Evolutionary conservation across 2,113 vertebrate genomes (phyloP).

Genomic region (Alethe castanea): DNA sequence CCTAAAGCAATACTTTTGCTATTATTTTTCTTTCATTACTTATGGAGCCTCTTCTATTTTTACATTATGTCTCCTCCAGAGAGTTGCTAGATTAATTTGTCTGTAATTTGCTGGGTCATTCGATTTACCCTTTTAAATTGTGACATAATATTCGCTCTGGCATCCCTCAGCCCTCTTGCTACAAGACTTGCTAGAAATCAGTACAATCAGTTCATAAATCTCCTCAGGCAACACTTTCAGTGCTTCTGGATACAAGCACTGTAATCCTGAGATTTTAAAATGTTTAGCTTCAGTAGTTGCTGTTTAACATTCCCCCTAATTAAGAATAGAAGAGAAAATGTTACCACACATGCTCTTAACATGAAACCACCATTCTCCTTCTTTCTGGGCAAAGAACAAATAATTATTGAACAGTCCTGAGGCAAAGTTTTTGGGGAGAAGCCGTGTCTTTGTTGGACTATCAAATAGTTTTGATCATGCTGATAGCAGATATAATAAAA

Average conservation of each 20-base stretch:
- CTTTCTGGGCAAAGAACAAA: neutral
- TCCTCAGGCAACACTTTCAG: constrained; percentile 8
- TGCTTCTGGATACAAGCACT: neutral
- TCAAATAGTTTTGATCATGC: neutral
- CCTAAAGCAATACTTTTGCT: neutral
- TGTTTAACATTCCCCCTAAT: neutral
- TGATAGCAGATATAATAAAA: neutral
- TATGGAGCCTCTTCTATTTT: neutral
- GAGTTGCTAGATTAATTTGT: neutral
- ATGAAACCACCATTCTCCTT: neutral
- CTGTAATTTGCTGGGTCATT: constrained; percentile 30
- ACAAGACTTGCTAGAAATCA: neutral
- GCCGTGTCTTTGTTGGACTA: neutral
- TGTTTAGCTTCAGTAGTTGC: neutral
- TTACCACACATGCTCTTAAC: neutral
- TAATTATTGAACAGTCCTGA: neutral
- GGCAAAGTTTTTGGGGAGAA: neutral
- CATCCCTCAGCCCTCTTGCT: neutral
- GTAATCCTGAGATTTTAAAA: neutral
- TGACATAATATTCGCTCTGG: neutral
- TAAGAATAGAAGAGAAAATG: neutral
- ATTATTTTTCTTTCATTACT: neutral
- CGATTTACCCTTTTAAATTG: neutral
- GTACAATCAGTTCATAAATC: neutral
- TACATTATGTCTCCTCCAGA: neutral